Percentiles rank a stretch among this genome's conserved stretches.
Conservation (phyloP, 30 jellyfish, hydroid and myxozoan genomes). For the Nemopilema nomurai region DNA sequence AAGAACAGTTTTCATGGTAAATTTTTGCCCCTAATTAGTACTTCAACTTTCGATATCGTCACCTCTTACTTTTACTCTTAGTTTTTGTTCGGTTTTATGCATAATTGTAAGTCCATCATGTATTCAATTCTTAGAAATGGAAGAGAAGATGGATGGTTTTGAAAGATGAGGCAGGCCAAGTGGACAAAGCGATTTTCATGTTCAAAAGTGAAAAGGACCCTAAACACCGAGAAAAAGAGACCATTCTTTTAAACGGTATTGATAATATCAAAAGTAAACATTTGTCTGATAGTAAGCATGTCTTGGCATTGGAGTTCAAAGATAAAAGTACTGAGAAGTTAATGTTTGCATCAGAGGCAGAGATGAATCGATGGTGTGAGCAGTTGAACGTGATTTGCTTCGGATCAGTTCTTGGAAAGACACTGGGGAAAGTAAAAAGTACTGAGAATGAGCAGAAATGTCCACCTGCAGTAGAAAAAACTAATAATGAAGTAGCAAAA, state of each 20-base stretch:
- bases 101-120: too few species aligned
- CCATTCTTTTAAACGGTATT: conserved; percentile 18
- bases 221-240: neutral
- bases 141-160: conserved; percentile 51
- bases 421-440: neutral
- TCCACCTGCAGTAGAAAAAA: neutral
- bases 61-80: too few species aligned
- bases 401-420: conserved; percentile 43
- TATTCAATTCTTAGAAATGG: conserved; percentile 67
- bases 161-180: neutral
- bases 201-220: conserved; percentile 32
- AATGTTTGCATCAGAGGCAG: conserved; percentile 24
- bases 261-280: conserved; percentile 2
- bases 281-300: neutral
- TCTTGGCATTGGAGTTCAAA: conserved; percentile 3
- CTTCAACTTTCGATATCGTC: too few species aligned
- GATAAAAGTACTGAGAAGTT: conserved; percentile 9
- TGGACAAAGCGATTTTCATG: conserved; percentile 11
- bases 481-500: neutral
- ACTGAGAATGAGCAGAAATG: conserved; percentile 4
- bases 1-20: conserved; percentile 18
- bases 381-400: conserved; percentile 43
- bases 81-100: too few species aligned
- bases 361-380: conserved; percentile 55
- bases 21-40: too few species aligned